Conservation (phyloP, 1,140 invertebrate genomes). For the Drosophila carrolli region DNA sequence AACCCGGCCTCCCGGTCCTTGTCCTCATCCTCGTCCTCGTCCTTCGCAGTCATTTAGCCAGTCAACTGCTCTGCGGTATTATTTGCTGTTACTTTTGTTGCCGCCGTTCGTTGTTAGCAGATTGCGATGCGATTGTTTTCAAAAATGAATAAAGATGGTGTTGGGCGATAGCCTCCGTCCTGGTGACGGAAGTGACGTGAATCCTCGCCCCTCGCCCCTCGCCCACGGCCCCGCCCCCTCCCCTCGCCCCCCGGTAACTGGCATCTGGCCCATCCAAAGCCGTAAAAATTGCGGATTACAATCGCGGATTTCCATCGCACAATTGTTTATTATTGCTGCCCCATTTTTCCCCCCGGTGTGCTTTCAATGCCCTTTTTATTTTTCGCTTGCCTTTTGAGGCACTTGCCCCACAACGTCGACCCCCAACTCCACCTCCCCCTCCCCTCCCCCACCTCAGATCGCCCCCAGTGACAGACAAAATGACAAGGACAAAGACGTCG, state of each 20-base stretch:
- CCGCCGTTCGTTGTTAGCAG: conserved; percentile 53
- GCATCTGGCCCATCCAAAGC: conserved; percentile 59
- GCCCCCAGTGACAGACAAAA: conserved; percentile 47
- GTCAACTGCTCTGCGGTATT: conserved; percentile 64
- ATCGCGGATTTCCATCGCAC: conserved; percentile 83
- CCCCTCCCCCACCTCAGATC: not conserved
- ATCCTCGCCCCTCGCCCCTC: not conserved
- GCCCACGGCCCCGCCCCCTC: no score
- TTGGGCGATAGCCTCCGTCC: conserved; percentile 54
- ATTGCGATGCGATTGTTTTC: conserved; percentile 74
- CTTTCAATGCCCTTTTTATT: conserved; percentile 34
- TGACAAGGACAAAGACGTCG: conserved; percentile 37
- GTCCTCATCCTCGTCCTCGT: no score
- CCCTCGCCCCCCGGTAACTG: not conserved
- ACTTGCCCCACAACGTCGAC: not conserved
- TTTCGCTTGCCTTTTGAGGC: conserved; percentile 35
- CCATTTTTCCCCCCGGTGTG: conserved; percentile 46
- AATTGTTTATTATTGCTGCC: conserved; percentile 80
- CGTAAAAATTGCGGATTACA: conserved; percentile 84
- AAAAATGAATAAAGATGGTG: conserved; percentile 71
- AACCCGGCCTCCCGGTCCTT: not conserved
- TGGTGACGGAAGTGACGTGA: conserved; percentile 63
- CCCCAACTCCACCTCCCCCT: not conserved
- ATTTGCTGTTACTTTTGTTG: conserved; percentile 59
- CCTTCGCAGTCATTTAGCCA: conserved; percentile 61